Evolutionary conservation across 2,888 invertebrate species (phyloP).

Genomic region (Tenthredo mesomela): DNA sequence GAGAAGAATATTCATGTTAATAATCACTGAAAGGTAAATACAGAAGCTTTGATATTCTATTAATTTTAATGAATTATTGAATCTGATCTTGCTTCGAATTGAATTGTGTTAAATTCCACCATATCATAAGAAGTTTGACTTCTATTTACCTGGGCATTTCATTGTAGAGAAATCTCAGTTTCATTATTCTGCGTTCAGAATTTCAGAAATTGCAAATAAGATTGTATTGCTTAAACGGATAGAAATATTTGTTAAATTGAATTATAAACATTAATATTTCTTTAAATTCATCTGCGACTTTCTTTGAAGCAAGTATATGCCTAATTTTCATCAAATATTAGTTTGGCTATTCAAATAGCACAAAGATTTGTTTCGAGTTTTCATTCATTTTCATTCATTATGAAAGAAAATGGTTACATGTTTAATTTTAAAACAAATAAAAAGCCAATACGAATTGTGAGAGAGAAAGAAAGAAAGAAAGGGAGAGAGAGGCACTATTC

Average conservation of each 20-base stretch:
- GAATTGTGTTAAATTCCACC: background rate
- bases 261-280: too few species aligned
- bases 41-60: background rate
- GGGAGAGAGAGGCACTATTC: background rate
- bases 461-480: background rate
- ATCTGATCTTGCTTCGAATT: background rate
- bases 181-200: background rate
- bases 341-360: background rate
- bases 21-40: constrained; percentile 5
- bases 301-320: background rate
- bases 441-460: background rate
- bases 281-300: too few species aligned
- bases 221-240: background rate
- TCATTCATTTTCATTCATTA: background rate
- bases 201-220: too few species aligned
- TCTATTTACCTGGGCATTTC: background rate
- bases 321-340: background rate
- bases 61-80: background rate
- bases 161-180: background rate
- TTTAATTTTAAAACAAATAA: too few species aligned
- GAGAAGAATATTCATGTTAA: background rate
- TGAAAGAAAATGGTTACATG: too few species aligned
- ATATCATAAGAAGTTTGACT: background rate
- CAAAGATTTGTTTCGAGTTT: background rate
- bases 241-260: background rate